These are phyloP conservation scores for Zoroaster sp. DNA, from an alignment of 53 echinoderm and acorn worm species.

Conservation along the genomic window DNA sequence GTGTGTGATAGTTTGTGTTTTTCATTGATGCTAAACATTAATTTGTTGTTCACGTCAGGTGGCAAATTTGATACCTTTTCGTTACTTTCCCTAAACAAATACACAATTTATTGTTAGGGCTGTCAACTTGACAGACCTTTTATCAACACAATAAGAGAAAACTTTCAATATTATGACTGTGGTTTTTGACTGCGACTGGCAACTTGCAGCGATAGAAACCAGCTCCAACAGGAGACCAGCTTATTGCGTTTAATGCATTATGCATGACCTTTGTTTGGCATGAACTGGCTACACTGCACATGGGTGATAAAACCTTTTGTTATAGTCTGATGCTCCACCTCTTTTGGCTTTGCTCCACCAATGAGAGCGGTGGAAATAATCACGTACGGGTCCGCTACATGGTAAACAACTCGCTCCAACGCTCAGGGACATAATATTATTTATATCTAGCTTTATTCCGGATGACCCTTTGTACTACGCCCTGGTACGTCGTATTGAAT, in stretches of 20 bases:
- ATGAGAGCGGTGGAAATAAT: not conserved
- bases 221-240: not conserved
- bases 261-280: conserved; percentile 57
- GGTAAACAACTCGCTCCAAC: conserved; percentile 19
- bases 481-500: conserved; percentile 27
- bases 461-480: conserved; percentile 56
- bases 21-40: too few species aligned
- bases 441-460: not conserved
- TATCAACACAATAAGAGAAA: too few species aligned
- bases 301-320: conserved; percentile 14
- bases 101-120: too few species aligned
- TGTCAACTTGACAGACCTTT: too few species aligned
- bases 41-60: too few species aligned
- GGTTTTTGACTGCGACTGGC: too few species aligned
- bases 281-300: not conserved
- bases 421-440: conserved; percentile 14
- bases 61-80: too few species aligned
- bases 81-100: too few species aligned
- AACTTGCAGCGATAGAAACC: too few species aligned
- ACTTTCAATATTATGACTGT: too few species aligned
- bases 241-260: conserved; percentile 39
- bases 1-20: too few species aligned
- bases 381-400: not conserved
- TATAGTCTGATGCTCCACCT: not conserved
- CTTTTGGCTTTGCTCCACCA: not conserved